Evolutionary conservation across 2,797 vertebrate genomes (phyloP).

Genomic region (Synaphobranchus kaupii): DNA sequence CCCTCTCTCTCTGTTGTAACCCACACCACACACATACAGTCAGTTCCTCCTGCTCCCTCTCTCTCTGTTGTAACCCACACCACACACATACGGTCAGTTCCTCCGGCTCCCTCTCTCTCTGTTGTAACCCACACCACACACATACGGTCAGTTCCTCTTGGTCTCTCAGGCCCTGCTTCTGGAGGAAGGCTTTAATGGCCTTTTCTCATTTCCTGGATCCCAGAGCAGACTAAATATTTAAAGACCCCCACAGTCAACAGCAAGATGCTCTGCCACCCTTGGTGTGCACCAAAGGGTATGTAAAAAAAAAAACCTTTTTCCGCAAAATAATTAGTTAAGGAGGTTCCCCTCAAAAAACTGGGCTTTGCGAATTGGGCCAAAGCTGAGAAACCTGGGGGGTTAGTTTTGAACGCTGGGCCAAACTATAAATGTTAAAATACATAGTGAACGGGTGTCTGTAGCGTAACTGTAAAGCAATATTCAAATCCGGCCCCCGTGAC

Average conservation of each 20-base stretch:
- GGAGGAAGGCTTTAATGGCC: conserved; percentile 54
- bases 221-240: conserved; percentile 35
- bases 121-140: conserved; percentile 15
- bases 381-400: neutral
- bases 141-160: neutral
- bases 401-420: too few species aligned
- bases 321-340: neutral
- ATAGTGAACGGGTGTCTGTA: too few species aligned
- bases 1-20: conserved; percentile 44
- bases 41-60: neutral
- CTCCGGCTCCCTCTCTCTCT: conserved; percentile 45
- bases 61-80: neutral
- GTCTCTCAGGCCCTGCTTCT: conserved; percentile 3
- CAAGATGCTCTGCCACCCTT: conserved; percentile 9
- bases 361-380: neutral
- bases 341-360: neutral
- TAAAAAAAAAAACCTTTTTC: neutral
- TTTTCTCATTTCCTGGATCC: conserved; percentile 45
- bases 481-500: too few species aligned
- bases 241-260: conserved; percentile 29
- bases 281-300: neutral
- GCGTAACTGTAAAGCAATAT: too few species aligned
- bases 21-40: conserved; percentile 21
- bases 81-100: neutral
- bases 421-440: too few species aligned